Evolutionary conservation across 2,797 vertebrate genomes (phyloP).

Genomic region (Rhynchotus rufescens): DNA sequence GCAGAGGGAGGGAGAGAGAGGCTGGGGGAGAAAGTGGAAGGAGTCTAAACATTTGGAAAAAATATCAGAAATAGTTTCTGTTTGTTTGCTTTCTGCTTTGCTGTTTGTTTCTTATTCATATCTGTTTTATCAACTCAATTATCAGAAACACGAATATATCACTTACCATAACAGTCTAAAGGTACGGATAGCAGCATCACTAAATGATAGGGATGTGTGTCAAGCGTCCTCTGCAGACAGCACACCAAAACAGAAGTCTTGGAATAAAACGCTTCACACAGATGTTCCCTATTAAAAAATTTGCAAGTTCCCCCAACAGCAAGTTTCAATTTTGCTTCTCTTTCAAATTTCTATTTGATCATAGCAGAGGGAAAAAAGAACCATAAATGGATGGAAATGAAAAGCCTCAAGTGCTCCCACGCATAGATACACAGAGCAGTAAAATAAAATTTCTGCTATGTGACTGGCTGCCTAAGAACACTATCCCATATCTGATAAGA

Average conservation of each 20-base stretch:
- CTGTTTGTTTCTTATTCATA: background rate
- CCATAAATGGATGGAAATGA: background rate
- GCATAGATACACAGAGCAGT: background rate
- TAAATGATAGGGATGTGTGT: background rate
- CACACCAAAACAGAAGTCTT: background rate
- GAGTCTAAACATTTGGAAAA: background rate
- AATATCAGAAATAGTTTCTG: background rate
- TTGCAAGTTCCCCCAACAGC: background rate
- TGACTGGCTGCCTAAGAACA: background rate
- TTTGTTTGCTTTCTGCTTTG: background rate
- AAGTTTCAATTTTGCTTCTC: slow-evolving; percentile 8
- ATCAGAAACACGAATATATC: background rate
- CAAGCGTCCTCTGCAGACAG: background rate
- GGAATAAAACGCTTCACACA: background rate
- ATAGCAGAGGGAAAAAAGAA: background rate
- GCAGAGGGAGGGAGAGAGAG: no score
- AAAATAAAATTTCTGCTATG: accelerated
- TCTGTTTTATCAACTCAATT: background rate
- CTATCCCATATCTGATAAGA: background rate
- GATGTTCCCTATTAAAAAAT: background rate
- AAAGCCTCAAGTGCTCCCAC: background rate
- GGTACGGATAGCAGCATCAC: background rate
- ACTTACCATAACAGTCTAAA: background rate
- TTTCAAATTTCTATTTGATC: background rate
- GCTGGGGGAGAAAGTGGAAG: no score